Percentiles rank a stretch among this genome's conserved stretches.
Conservation (phyloP, 1,140 invertebrate species). For the Aphelinus certus region DNA sequence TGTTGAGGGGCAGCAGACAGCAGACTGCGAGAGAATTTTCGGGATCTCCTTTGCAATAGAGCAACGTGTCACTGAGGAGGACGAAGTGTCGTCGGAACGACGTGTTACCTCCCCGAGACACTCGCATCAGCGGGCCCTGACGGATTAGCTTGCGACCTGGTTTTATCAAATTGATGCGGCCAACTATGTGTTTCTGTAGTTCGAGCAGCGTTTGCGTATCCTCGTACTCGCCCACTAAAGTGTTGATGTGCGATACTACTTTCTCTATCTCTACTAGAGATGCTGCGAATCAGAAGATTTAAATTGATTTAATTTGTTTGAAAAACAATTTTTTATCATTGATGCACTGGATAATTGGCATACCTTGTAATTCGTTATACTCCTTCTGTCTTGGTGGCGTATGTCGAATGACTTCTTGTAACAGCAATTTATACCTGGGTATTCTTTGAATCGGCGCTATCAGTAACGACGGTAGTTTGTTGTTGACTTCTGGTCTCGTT, state of each 20-base stretch:
- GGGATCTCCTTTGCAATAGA: constrained; percentile 70
- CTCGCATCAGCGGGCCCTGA: constrained; percentile 76
- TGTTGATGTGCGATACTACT: constrained; percentile 77
- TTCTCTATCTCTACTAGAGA: constrained; percentile 74
- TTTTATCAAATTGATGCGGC: constrained; percentile 71
- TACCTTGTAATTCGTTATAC: constrained; percentile 66
- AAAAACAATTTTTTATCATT: not conserved
- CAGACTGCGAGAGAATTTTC: constrained; percentile 68
- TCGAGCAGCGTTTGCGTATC: constrained; percentile 75
- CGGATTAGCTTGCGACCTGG: constrained; percentile 76
- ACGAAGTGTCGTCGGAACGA: constrained; percentile 68
- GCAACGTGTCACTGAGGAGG: constrained; percentile 61
- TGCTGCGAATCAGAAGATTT: constrained; percentile 57
- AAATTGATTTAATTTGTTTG: too few species aligned
- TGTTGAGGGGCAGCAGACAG: constrained; percentile 71
- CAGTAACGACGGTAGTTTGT: constrained; percentile 75
- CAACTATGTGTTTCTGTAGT: constrained; percentile 72
- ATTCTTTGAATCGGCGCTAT: constrained; percentile 82
- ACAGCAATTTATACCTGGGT: constrained; percentile 77
- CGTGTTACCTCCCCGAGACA: constrained; percentile 67
- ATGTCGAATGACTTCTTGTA: constrained; percentile 74
- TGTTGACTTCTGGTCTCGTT: constrained; percentile 74
- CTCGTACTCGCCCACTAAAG: constrained; percentile 77
- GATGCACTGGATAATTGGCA: constrained; percentile 9
- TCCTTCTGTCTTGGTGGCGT: constrained; percentile 71